Percentiles rank a stretch among this genome's conserved stretches.
Evolutionary conservation across 1,140 invertebrate genomes (phyloP).

Genomic region (Luehdorfia chinensis): DNA sequence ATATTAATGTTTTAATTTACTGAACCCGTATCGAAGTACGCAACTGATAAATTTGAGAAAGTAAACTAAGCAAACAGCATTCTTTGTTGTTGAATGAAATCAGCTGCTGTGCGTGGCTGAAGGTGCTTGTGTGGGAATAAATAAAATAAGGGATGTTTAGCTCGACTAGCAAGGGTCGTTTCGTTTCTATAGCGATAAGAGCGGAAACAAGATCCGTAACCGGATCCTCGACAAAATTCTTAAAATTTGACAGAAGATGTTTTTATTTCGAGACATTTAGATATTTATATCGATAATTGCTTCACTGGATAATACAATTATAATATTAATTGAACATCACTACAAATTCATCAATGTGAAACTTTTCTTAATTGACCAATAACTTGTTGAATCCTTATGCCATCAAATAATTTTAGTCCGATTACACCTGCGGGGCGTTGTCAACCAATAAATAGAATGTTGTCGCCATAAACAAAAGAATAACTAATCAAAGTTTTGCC

Average conservation of each 20-base stretch:
- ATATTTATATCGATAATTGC: too few relatives aligned
- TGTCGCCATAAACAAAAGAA: slow-evolving; percentile 40
- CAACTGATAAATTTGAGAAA: slow-evolving; percentile 5
- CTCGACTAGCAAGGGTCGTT: slow-evolving; percentile 25
- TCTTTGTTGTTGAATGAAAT: slow-evolving; percentile 48
- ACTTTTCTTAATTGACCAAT: too few relatives aligned
- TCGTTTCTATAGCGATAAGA: slow-evolving; percentile 48
- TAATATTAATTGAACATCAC: too few relatives aligned
- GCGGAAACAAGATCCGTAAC: slow-evolving; percentile 2
- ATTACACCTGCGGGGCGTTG: slow-evolving; percentile 14
- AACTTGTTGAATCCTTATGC: too few relatives aligned
- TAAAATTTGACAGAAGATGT: too few relatives aligned
- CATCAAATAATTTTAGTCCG: too few relatives aligned
- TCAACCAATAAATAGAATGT: slow-evolving; percentile 29
- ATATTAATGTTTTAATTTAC: neutral
- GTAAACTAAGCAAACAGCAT: slow-evolving; percentile 18
- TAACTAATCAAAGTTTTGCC: slow-evolving; percentile 57
- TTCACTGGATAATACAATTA: too few relatives aligned
- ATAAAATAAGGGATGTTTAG: slow-evolving; percentile 44
- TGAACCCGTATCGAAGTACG: slow-evolving; percentile 15
- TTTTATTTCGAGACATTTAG: too few relatives aligned
- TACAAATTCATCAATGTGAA: too few relatives aligned
- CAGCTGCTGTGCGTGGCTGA: slow-evolving; percentile 50
- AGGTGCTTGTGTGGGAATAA: slow-evolving; percentile 34
- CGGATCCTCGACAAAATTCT: too few relatives aligned